Conservation (phyloP, 2,113 vertebrate genomes). For the Panthera leo region DNA sequence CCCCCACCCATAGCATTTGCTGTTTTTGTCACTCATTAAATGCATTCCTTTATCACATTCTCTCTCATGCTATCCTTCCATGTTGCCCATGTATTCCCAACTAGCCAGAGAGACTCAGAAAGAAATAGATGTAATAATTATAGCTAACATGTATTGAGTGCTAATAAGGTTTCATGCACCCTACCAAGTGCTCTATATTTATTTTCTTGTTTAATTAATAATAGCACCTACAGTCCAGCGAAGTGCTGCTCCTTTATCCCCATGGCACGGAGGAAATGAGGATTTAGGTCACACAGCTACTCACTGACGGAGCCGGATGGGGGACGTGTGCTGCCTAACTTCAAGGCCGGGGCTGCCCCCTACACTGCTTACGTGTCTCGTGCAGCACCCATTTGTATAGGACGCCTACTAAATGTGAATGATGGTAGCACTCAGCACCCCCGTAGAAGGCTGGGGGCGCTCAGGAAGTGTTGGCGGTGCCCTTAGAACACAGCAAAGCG, state of each 20-base stretch:
- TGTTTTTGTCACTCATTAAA: not conserved
- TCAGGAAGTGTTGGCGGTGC: not conserved
- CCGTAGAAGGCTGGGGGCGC: not conserved
- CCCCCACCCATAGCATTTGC: not conserved
- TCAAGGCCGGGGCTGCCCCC: not conserved
- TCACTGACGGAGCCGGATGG: not conserved
- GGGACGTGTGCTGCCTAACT: not conserved
- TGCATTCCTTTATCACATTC: not conserved
- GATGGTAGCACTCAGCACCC: not conserved
- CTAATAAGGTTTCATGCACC: not conserved
- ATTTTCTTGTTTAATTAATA: not conserved
- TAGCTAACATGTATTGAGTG: not conserved
- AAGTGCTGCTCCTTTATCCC: not conserved
- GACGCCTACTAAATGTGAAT: not conserved
- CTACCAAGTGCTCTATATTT: not conserved
- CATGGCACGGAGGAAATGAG: not conserved
- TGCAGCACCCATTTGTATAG: not conserved
- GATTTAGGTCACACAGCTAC: not conserved
- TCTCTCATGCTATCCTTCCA: not conserved
- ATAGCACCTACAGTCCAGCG: not conserved
- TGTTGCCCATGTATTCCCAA: not conserved
- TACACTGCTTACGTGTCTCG: not conserved
- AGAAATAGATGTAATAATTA: not conserved
- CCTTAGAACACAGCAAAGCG: not conserved
- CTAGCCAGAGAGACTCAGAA: not conserved